Base-by-base conservation (phyloP, 2,113 vertebrate genomes). In the Corythornis vintsioides region DNA sequence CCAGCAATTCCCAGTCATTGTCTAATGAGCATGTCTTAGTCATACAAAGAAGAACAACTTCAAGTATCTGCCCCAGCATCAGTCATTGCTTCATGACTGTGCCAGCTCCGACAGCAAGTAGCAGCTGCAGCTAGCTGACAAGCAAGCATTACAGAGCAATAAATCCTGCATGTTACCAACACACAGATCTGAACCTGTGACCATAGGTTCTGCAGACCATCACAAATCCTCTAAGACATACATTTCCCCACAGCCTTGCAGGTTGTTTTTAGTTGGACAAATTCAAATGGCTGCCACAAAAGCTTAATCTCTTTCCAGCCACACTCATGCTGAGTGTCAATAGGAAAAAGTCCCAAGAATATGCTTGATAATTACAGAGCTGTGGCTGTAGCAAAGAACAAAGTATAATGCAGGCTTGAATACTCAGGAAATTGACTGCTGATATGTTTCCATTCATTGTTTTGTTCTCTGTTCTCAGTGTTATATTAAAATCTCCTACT, bases 381-480 rank as follows among this genome's bases (percentile, higher is more conserved):
- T 2, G 0, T 60, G 67, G 86, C 88, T 95, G 86, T 88, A 88
- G 94, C 93, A 93, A 96, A 94, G 94, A 93, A 94, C 92, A 97
- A 95, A 96, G 90, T 78, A 90, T 95, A 95, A 97, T 90, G 83
- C 92, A 95, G 82, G 74, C 85, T 89, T 95, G 75, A 96, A 87
- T 93, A 94, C 80, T 78, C 92, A 95, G 95, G 94, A 96, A 97
- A 96, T 91, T 82, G 91, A 94, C 90, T 94, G 94, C 93, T 96
- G 92, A 95, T 97, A 81, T 92, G 94, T 96, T 97, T 96, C 95
- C 94, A 95, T 96, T 94, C 94, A 95, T 96, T 96, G 95, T 97
- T 96, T 86, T 91, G 93, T 95, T 93, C 95, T 92, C 93, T 96
- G 94, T 94, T 95, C 92, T 95, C 95, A 95, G 70, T 74, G 93